phyloP scores from a whole-genome alignment of 1,140 invertebrate species.

The Euwallacea similis region DNA sequence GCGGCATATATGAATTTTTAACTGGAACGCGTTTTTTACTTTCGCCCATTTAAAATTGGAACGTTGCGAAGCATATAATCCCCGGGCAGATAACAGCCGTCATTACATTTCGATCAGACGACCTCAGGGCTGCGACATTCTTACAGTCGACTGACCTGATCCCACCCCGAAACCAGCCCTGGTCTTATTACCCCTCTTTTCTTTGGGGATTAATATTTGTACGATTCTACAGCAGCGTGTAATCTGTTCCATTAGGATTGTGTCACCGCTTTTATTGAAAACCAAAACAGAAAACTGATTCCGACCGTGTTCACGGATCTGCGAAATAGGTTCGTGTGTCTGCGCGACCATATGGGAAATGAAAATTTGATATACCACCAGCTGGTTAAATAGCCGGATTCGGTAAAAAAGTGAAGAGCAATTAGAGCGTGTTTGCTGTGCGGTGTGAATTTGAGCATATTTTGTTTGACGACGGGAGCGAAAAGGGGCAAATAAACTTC shows the following conservation, averaged over 20 bases:
- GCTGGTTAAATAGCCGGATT: conserved; percentile 27
- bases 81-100: conserved; percentile 12
- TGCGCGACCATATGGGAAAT: conserved; percentile 22
- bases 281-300: conserved; percentile 36
- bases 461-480: no score
- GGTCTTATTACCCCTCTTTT: conserved; percentile 30
- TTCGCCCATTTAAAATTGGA: background rate
- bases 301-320: background rate
- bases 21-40: no score
- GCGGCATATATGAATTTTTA: background rate
- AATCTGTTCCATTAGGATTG: conserved; percentile 33
- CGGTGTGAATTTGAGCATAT: no score
- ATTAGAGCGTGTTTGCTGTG: no score
- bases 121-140: conserved; percentile 24
- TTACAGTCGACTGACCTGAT: conserved; percentile 30
- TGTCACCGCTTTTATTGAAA: conserved; percentile 35
- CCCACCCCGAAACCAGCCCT: conserved; percentile 19
- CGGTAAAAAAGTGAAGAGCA: no score
- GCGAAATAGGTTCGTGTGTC: conserved; percentile 15
- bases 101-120: conserved; percentile 27
- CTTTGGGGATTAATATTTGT: conserved; percentile 41
- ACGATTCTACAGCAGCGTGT: conserved; percentile 28
- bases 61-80: conserved; percentile 8
- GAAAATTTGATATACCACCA: conserved; percentile 34
- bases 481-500: no score